Conservation (phyloP, 2,797 vertebrate genomes). For the Dipus sagitta region DNA sequence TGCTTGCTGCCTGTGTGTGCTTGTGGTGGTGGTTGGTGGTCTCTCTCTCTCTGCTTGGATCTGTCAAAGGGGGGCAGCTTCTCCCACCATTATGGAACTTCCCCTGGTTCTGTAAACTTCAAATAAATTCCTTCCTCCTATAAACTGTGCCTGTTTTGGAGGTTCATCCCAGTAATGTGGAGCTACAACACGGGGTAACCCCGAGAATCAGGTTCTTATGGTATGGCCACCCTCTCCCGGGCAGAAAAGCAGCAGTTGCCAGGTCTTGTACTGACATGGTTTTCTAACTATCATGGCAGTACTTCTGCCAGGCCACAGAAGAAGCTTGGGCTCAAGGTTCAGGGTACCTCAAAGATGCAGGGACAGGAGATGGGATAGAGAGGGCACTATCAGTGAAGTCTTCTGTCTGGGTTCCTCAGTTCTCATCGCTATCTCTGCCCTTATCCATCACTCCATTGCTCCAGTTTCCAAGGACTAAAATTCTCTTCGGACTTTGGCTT, state of each 20-base stretch:
- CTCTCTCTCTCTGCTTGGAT: no score
- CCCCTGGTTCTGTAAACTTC: no score
- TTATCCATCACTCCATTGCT: neutral
- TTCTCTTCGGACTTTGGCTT: conserved; percentile 18
- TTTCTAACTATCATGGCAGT: neutral
- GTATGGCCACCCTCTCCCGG: neutral
- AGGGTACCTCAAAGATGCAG: neutral
- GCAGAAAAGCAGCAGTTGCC: neutral
- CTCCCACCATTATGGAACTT: no score
- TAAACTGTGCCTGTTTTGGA: no score
- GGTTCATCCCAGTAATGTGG: no score
- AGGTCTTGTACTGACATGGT: neutral
- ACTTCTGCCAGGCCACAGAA: neutral
- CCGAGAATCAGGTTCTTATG: neutral
- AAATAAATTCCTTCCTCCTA: no score
- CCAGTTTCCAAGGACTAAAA: conserved; percentile 33
- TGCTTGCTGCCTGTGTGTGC: no score
- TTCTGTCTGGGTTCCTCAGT: neutral
- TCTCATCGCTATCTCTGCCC: neutral
- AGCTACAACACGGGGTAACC: no score
- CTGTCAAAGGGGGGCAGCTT: no score
- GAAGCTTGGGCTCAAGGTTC: neutral
- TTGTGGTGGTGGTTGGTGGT: no score
- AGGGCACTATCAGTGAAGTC: neutral
- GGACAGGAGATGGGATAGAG: neutral